Evolutionary conservation across 2,113 vertebrate species (phyloP).

Genomic region (Trachemys scripta): DNA sequence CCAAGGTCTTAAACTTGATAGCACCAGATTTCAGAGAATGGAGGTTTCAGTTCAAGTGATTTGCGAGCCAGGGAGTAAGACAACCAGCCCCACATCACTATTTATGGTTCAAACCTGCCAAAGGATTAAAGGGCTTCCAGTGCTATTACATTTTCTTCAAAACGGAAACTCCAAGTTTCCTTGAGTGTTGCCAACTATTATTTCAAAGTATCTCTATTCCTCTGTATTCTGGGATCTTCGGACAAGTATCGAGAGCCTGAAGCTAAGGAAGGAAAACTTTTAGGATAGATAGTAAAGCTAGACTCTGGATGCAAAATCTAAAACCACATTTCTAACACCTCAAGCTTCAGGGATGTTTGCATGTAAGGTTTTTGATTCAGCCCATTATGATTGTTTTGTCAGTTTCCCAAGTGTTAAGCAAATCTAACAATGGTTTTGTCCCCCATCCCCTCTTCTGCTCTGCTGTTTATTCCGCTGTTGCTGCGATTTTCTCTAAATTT

Average conservation of each 20-base stretch:
- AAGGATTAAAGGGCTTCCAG: neutral
- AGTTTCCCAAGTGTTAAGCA: neutral
- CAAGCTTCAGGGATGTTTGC: neutral
- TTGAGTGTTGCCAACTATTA: neutral
- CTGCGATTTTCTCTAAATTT: neutral
- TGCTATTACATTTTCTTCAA: neutral
- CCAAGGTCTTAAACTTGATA: neutral
- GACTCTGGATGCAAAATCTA: neutral
- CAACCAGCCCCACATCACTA: neutral
- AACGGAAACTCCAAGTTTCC: neutral
- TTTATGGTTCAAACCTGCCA: neutral
- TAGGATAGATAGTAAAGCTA: neutral
- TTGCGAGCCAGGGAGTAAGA: neutral
- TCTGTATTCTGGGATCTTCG: neutral
- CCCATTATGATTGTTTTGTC: neutral
- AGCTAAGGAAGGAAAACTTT: neutral
- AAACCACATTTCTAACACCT: neutral
- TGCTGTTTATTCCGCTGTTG: neutral
- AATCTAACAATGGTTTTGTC: neutral
- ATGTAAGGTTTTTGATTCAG: neutral
- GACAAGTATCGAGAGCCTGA: neutral
- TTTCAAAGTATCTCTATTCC: neutral
- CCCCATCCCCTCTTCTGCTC: neutral
- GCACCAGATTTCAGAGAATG: rapidly evolving
- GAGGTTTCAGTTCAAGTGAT: neutral